Evolutionary conservation across 2,113 vertebrate genomes (phyloP).

Genomic region (Aleadryas rufinucha): DNA sequence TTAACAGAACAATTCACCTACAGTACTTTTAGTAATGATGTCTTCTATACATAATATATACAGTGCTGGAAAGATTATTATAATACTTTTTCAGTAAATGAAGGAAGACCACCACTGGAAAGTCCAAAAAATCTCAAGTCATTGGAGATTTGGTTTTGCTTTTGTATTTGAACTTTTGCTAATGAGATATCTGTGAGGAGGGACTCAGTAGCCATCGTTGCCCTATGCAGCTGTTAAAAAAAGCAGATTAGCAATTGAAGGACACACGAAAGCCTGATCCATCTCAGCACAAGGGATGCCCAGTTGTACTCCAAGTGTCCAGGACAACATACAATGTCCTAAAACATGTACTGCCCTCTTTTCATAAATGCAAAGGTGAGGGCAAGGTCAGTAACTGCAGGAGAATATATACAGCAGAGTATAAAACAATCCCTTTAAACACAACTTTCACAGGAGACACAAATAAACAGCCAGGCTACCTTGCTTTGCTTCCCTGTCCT

Average conservation of each 20-base stretch:
- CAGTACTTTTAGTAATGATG: constrained; percentile 65
- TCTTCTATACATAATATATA: constrained; percentile 74
- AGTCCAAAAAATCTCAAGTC: constrained; percentile 28
- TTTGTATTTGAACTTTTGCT: constrained; percentile 13
- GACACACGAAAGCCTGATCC: neutral
- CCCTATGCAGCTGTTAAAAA: neutral
- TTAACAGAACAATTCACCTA: constrained; percentile 69
- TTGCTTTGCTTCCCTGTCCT: constrained; percentile 4
- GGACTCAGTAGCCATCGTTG: neutral
- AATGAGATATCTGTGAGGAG: neutral
- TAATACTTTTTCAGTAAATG: constrained; percentile 45
- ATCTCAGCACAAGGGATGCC: neutral
- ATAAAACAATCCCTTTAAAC: constrained; percentile 41
- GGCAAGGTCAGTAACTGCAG: constrained; percentile 21
- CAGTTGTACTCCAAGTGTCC: neutral
- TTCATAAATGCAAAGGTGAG: constrained; percentile 49
- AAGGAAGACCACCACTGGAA: constrained; percentile 36
- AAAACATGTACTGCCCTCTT: constrained; percentile 8
- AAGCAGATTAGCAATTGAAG: neutral
- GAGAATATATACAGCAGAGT: constrained; percentile 42
- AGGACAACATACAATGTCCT: neutral
- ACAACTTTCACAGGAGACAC: constrained; percentile 10
- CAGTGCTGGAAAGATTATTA: constrained; percentile 53
- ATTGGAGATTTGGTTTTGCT: constrained; percentile 47
- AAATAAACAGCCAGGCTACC: neutral